phyloP scores from a whole-genome alignment of 2,113 vertebrate genomes.

The Myotis lucifugus region DNA sequence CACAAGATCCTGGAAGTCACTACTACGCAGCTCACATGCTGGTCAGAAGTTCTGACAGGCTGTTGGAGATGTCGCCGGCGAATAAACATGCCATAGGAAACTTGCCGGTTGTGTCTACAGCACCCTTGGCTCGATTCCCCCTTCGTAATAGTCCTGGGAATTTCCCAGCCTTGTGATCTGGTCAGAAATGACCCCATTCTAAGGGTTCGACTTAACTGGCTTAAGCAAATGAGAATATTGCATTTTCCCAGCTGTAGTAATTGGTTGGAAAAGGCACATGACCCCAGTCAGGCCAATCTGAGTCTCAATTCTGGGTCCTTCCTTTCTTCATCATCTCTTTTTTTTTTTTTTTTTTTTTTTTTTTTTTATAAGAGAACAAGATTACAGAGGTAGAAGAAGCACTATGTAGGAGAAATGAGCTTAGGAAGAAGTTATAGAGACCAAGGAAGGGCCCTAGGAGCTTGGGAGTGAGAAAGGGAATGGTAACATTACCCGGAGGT shows the following conservation, averaged over 20 bases:
- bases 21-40: neutral
- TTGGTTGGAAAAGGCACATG: neutral
- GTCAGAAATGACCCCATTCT: neutral
- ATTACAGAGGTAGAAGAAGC: too few species aligned
- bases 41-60: neutral
- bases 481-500: too few species aligned
- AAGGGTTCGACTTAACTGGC: neutral
- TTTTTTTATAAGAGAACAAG: too few species aligned
- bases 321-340: too few species aligned
- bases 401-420: too few species aligned
- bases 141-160: constrained; percentile 2
- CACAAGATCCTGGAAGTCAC: neutral
- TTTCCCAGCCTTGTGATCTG: constrained; percentile 49
- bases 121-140: neutral
- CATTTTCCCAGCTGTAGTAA: neutral
- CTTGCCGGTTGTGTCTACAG: neutral
- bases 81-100: neutral
- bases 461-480: too few species aligned
- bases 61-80: neutral
- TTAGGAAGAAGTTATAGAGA: too few species aligned
- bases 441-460: too few species aligned
- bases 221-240: neutral
- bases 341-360: too few species aligned
- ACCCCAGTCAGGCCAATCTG: neutral
- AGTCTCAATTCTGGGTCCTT: neutral